phyloP scores from a whole-genome alignment of 2,888 invertebrate genomes.

The Taphrorychus bicolor region DNA sequence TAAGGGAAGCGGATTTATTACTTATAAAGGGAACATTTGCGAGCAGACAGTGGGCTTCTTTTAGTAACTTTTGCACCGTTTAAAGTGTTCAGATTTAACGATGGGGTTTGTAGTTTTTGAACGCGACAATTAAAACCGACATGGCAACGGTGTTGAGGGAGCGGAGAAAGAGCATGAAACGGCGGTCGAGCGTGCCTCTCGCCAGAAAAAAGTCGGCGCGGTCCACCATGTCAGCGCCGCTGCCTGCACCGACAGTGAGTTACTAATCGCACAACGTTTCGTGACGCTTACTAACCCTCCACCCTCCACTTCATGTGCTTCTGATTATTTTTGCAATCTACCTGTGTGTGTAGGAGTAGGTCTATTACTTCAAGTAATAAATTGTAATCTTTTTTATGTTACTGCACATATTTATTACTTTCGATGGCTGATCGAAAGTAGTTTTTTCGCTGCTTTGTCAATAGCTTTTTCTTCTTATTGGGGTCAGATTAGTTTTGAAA shows the following conservation, averaged over 20 bases:
- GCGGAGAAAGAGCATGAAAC: slow-evolving; percentile 44
- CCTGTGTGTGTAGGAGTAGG: too few relatives aligned
- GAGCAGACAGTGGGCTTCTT: too few relatives aligned
- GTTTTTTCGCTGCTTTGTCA: too few relatives aligned
- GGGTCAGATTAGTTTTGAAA: too few relatives aligned
- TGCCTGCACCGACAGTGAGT: slow-evolving; percentile 59
- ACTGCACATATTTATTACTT: too few relatives aligned
- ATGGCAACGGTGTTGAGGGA: slow-evolving; percentile 63
- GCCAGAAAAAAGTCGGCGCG: slow-evolving; percentile 60
- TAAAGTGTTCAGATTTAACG: background rate
- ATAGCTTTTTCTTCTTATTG: too few relatives aligned
- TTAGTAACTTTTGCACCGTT: too few relatives aligned
- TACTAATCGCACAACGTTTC: background rate
- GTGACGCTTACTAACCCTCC: background rate
- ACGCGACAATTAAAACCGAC: slow-evolving; percentile 79
- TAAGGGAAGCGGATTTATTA: too few relatives aligned
- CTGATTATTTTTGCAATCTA: background rate
- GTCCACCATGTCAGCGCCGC: slow-evolving; percentile 61
- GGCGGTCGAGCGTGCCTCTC: slow-evolving; percentile 58
- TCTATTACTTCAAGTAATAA: too few relatives aligned
- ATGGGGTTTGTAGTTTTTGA: slow-evolving; percentile 69
- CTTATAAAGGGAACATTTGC: too few relatives aligned
- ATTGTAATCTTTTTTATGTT: too few relatives aligned
- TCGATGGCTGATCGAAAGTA: too few relatives aligned
- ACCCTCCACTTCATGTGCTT: background rate